A percentile compares a stretch with the other conserved stretches of the same genome.
phyloP scores from a whole-genome alignment of 2,797 vertebrate genomes.

The Eleutherodactylus coqui region DNA sequence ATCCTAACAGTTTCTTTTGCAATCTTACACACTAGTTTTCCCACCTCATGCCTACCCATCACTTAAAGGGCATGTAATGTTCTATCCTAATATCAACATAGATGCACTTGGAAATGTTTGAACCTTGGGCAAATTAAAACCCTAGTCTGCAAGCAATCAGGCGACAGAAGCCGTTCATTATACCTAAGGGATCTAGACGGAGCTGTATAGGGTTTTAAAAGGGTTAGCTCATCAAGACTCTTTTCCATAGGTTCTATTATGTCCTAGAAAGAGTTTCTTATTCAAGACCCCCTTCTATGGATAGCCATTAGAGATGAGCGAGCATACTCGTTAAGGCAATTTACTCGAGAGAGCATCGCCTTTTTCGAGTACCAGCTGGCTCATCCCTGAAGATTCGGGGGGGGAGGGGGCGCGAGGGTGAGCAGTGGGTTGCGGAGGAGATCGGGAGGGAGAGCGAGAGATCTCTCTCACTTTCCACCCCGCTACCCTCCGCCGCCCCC shows the following conservation, averaged over 20 bases:
- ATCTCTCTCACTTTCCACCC: too few species aligned
- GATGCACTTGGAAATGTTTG: neutral
- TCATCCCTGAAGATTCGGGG: too few species aligned
- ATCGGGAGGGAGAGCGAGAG: too few species aligned
- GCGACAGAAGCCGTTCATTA: neutral
- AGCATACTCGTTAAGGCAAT: too few species aligned
- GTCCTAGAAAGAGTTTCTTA: neutral
- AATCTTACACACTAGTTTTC: neutral
- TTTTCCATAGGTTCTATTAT: neutral
- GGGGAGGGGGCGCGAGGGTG: too few species aligned
- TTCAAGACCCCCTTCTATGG: neutral
- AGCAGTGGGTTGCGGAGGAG: too few species aligned
- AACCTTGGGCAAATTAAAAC: neutral
- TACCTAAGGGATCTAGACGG: neutral
- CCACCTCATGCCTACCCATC: neutral
- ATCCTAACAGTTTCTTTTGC: neutral
- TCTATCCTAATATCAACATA: neutral
- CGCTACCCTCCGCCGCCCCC: too few species aligned
- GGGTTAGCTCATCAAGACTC: neutral
- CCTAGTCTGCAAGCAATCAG: neutral
- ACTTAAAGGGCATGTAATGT: conserved; percentile 15
- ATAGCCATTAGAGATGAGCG: too few species aligned
- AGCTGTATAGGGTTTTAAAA: neutral
- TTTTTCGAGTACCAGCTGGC: too few species aligned
- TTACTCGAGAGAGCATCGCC: too few species aligned